Conservation (phyloP, 2,113 vertebrate species). For the Panthera tigris region DNA sequence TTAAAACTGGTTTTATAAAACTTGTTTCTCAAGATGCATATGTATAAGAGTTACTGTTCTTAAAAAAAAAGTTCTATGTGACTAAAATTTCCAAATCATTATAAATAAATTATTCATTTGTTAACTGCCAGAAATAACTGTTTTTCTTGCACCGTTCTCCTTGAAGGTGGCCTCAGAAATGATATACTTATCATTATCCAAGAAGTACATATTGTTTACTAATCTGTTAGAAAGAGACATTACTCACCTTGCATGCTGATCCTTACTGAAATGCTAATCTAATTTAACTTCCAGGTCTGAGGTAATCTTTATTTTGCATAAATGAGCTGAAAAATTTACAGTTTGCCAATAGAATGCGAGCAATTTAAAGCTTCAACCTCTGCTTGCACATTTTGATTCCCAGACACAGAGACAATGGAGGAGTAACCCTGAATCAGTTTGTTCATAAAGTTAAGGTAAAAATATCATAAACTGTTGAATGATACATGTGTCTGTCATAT, state of each 20-base stretch:
- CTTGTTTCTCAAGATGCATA: slow-evolving; percentile 76
- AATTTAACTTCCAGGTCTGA: slow-evolving; percentile 36
- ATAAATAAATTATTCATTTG: slow-evolving; percentile 81
- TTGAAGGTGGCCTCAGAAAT: slow-evolving; percentile 66
- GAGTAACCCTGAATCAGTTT: background rate
- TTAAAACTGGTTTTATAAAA: slow-evolving; percentile 83
- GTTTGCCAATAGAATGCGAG: background rate
- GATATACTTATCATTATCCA: slow-evolving; percentile 59
- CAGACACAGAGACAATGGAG: background rate
- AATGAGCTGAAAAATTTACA: slow-evolving; percentile 10
- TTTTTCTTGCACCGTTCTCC: slow-evolving; percentile 63
- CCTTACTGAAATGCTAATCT: slow-evolving; percentile 57
- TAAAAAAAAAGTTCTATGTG: slow-evolving; percentile 65
- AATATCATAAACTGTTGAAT: background rate
- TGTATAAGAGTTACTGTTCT: slow-evolving; percentile 73
- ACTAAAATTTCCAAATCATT: slow-evolving; percentile 79
- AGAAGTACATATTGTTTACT: slow-evolving; percentile 70
- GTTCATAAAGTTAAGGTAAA: background rate
- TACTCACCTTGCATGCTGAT: slow-evolving; percentile 65
- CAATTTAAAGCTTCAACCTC: background rate
- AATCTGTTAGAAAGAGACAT: slow-evolving; percentile 71
- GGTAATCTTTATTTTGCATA: slow-evolving; percentile 46
- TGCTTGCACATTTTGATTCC: background rate
- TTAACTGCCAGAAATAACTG: slow-evolving; percentile 56
- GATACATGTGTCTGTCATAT: background rate